Evolutionary conservation across 2,113 vertebrate genomes (phyloP).

Genomic region (Nothoprocta pentlandii): DNA sequence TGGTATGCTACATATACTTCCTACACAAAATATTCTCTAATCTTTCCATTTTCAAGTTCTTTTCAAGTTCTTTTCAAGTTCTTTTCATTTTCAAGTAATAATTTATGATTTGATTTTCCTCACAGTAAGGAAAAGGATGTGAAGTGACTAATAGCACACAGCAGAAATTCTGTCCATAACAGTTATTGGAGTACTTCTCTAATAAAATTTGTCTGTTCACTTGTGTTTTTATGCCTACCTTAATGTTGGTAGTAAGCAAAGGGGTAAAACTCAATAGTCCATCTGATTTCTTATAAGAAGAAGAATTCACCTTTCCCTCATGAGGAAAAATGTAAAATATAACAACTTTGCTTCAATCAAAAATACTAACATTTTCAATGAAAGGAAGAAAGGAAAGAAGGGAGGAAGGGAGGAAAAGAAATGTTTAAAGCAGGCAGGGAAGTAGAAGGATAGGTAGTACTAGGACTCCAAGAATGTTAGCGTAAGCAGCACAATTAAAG

Average conservation of each 20-base stretch:
- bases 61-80: too few relatives aligned
- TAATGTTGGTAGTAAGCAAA: neutral
- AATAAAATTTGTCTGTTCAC: neutral
- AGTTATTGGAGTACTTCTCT: neutral
- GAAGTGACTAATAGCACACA: neutral
- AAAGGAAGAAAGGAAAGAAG: neutral
- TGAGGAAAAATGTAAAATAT: neutral
- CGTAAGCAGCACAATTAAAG: neutral
- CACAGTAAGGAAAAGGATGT: neutral
- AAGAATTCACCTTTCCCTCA: too few relatives aligned
- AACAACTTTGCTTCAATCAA: neutral
- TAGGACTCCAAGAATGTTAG: neutral
- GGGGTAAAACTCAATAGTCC: neutral
- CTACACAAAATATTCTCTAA: neutral
- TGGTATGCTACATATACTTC: neutral
- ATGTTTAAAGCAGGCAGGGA: neutral
- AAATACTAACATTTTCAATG: neutral
- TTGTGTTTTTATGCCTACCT: neutral
- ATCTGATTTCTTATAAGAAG: neutral
- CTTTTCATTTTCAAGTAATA: neutral
- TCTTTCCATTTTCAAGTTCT: neutral
- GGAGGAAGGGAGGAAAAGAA: neutral
- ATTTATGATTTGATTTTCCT: neutral
- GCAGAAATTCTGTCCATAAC: neutral
- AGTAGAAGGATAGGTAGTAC: neutral